phyloP scores from a whole-genome alignment of 2,888 invertebrate species.

The Dynastes grantii region DNA sequence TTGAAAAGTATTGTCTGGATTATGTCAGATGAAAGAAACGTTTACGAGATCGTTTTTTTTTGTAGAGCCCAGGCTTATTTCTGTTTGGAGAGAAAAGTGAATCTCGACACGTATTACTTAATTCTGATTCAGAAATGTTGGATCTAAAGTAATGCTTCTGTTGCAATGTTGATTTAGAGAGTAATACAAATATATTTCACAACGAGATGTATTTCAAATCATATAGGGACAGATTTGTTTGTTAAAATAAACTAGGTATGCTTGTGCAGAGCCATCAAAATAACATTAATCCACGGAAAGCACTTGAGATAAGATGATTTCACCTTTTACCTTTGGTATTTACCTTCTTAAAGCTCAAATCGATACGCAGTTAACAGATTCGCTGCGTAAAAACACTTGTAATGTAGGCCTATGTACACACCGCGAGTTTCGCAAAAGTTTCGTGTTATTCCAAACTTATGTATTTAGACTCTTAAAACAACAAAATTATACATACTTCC shows the following conservation, averaged over 20 bases:
- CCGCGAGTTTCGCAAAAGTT: constrained; percentile 2
- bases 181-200: no score
- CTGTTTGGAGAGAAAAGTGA: not conserved
- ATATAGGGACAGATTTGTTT: no score
- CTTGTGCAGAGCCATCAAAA: no score
- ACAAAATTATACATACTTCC: constrained; percentile 6
- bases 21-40: constrained; percentile 37
- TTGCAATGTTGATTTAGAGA: no score
- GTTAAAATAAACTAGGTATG: no score
- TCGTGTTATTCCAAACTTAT: constrained; percentile 4
- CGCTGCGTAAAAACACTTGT: not conserved
- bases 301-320: no score
- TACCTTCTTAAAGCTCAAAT: not conserved
- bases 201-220: no score
- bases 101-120: not conserved
- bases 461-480: not conserved
- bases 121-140: not conserved
- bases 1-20: constrained; percentile 33
- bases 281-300: no score
- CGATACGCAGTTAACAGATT: not conserved
- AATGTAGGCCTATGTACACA: not conserved
- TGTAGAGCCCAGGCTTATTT: not conserved
- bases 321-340: no score
- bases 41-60: constrained; percentile 9
- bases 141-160: not conserved